Evolutionary conservation across 2,797 vertebrate species (phyloP).

Genomic region (Neomorphus geoffroyi): DNA sequence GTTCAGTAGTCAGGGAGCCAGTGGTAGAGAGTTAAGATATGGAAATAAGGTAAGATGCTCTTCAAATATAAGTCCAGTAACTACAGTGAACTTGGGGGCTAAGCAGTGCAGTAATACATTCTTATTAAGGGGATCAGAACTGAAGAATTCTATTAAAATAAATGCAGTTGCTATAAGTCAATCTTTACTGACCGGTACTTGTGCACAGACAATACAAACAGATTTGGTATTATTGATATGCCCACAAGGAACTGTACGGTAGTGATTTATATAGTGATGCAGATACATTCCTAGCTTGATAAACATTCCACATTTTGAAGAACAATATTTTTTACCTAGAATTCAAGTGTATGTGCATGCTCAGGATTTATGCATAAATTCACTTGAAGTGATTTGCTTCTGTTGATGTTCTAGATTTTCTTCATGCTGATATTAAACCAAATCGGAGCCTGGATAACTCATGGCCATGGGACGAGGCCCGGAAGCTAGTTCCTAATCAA

Average conservation of each 20-base stretch:
- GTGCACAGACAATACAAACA: neutral
- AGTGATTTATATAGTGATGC: neutral
- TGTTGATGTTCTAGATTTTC: neutral
- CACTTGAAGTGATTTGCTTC: neutral
- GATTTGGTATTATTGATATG: neutral
- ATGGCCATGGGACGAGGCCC: neutral
- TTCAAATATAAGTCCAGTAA: neutral
- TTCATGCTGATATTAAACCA: neutral
- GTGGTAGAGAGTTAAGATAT: neutral
- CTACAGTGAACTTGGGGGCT: neutral
- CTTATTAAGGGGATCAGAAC: neutral
- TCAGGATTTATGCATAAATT: accelerated
- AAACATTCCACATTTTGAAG: neutral
- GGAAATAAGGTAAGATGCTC: neutral
- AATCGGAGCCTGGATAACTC: neutral
- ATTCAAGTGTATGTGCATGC: neutral
- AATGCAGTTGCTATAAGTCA: neutral
- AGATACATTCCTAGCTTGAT: neutral
- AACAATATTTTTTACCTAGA: neutral
- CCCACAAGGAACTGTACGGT: neutral
- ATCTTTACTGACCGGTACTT: neutral
- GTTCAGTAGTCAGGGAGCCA: neutral
- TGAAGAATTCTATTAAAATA: neutral
- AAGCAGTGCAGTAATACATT: neutral
- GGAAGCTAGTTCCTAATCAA: neutral